A percentile compares a stretch with the other conserved stretches of the same genome.
phyloP scores from a whole-genome alignment of 2,797 vertebrate genomes.

The Tragelaphus eurycerus region DNA sequence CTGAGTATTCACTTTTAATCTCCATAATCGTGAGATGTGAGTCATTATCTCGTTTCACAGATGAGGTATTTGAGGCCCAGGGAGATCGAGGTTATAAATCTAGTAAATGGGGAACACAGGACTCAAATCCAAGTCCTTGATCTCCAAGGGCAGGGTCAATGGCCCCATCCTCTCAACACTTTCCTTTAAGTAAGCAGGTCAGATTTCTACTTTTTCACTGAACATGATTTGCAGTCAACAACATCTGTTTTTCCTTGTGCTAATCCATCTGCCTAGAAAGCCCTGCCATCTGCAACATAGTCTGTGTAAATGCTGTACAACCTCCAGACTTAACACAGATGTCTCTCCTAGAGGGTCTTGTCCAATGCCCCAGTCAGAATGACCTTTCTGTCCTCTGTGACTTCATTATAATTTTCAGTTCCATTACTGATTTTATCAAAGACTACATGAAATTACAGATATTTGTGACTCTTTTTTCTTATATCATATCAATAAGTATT shows the following conservation, averaged over 20 bases:
- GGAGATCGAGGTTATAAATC: slow-evolving; percentile 33
- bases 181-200: not conserved
- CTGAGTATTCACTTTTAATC: not conserved
- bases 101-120: not conserved
- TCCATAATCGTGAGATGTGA: not conserved
- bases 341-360: not conserved
- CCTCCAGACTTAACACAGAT: not conserved
- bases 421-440: not conserved
- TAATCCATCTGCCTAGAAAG: not conserved
- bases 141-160: not conserved
- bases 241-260: slow-evolving; percentile 58
- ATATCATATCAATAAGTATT: not conserved
- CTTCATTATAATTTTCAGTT: not conserved
- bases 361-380: not conserved
- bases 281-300: not conserved
- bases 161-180: not conserved
- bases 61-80: not conserved
- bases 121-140: not conserved
- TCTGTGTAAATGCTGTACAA: not conserved
- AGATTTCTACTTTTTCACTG: slow-evolving; percentile 5
- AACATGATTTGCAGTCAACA: slow-evolving; percentile 42
- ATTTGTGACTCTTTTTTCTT: not conserved
- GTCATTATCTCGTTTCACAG: not conserved
- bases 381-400: not conserved
- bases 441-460: not conserved